Conservation (phyloP, 1,140 invertebrate genomes). For the Trichomalopsis sarcophagae region DNA sequence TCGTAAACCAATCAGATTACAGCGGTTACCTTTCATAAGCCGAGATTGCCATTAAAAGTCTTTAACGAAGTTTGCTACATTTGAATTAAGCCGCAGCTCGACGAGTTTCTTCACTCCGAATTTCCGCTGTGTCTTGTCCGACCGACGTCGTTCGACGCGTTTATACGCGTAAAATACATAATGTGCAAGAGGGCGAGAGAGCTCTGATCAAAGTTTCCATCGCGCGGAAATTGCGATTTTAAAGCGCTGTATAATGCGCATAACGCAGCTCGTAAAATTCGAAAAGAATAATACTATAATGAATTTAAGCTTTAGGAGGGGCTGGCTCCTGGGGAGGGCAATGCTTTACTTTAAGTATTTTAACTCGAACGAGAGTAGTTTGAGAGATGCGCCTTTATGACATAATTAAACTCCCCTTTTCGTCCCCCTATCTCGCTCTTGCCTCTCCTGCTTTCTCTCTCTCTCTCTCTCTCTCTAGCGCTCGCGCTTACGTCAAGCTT, state of each 20-base stretch:
- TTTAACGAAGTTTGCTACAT: neutral
- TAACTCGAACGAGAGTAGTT: conserved; percentile 43
- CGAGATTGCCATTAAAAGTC: conserved; percentile 11
- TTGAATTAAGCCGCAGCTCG: neutral
- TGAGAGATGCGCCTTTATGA: conserved; percentile 43
- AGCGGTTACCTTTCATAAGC: neutral
- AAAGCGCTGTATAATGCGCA: neutral
- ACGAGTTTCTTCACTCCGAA: neutral
- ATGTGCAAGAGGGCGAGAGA: neutral
- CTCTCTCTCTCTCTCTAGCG: conserved; percentile 12
- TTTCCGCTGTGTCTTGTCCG: neutral
- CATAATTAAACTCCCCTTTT: conserved; percentile 49
- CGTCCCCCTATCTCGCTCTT: conserved; percentile 15
- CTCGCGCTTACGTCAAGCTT: conserved; percentile 16
- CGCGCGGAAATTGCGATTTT: neutral
- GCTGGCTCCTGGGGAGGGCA: neutral
- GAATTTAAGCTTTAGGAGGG: conserved; percentile 16
- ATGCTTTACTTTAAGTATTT: conserved; percentile 31
- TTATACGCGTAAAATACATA: neutral
- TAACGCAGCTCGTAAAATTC: conserved; percentile 12
- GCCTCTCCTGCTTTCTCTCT: neutral
- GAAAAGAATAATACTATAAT: conserved; percentile 29
- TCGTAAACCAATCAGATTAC: neutral
- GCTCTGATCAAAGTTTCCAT: conserved; percentile 34
- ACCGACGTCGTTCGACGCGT: neutral